These are phyloP conservation scores for Dioctria rufipes DNA, from an alignment of 2,888 invertebrate species.

Conservation along the genomic window DNA sequence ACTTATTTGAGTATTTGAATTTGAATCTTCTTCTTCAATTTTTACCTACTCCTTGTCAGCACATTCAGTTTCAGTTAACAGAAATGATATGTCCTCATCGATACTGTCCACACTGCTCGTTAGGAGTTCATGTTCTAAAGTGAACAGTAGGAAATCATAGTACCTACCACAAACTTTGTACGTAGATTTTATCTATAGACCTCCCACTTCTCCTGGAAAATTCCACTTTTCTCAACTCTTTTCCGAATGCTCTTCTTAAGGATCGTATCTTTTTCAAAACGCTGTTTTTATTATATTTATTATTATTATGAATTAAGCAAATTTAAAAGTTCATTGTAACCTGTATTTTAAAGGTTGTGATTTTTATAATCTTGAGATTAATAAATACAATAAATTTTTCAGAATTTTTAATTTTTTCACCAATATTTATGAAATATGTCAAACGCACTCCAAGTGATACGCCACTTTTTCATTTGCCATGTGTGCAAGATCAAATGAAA, in stretches of 20 bases:
- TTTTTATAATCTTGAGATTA: too few species aligned
- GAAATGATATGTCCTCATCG: constrained; percentile 9
- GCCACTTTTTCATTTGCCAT: too few species aligned
- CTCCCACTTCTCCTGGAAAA: constrained; percentile 4
- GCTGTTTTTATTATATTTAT: too few species aligned
- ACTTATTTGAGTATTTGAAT: background rate
- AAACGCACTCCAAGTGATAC: too few species aligned
- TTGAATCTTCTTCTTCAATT: constrained; percentile 1
- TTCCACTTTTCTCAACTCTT: background rate
- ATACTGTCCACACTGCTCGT: constrained; percentile 14
- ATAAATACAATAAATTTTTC: too few species aligned
- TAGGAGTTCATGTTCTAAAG: background rate
- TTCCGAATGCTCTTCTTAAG: constrained; percentile 2
- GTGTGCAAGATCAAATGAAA: too few species aligned
- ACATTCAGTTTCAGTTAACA: background rate
- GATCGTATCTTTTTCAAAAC: too few species aligned
- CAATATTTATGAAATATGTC: too few species aligned
- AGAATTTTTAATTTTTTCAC: too few species aligned
- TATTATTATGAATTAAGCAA: too few species aligned
- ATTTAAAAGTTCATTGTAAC: too few species aligned
- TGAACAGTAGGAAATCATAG: background rate
- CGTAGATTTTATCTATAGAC: background rate
- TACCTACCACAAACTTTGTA: constrained; percentile 17
- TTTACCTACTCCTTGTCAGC: background rate
- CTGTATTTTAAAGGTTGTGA: too few species aligned